Conservation (phyloP, 37 sponge, comb jelly and placozoan species). For the Tethya wilhelma region DNA sequence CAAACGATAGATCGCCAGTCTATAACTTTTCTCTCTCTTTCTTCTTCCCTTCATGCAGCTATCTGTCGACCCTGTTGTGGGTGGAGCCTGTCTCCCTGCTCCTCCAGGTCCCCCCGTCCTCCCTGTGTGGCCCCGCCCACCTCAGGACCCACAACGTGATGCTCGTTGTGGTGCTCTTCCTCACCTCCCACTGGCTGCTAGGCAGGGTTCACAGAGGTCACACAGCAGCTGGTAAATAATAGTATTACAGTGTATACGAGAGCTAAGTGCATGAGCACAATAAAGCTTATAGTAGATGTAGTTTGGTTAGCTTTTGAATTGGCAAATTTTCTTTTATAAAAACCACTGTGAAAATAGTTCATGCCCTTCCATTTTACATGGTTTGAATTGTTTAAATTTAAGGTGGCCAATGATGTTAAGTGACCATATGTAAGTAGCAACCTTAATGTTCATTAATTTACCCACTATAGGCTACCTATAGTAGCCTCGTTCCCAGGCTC, state of each 20-base stretch:
- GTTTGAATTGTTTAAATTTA: too few relatives aligned
- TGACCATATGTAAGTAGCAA: too few relatives aligned
- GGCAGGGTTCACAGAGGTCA: not conserved
- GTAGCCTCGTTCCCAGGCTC: not conserved
- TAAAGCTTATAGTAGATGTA: not conserved
- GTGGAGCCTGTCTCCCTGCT: conserved; percentile 17
- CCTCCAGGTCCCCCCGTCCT: not conserved
- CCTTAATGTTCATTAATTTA: too few relatives aligned
- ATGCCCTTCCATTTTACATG: too few relatives aligned
- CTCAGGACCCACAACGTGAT: conserved; percentile 29
- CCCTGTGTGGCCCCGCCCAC: conserved; percentile 14
- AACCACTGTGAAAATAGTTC: too few relatives aligned
- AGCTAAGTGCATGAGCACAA: not conserved
- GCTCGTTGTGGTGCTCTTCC: conserved; percentile 4
- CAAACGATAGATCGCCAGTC: too few relatives aligned
- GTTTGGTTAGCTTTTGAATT: too few relatives aligned
- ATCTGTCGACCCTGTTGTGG: conserved; percentile 20
- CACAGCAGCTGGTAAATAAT: too few relatives aligned
- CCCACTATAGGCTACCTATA: too few relatives aligned
- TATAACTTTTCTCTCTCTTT: not conserved
- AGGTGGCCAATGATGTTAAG: too few relatives aligned
- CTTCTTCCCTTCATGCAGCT: not conserved
- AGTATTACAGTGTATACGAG: not conserved
- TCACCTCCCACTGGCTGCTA: conserved; percentile 5
- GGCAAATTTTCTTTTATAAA: too few relatives aligned